Percentiles rank a stretch among this genome's conserved stretches.
These are phyloP conservation scores for Danaus chrysippus DNA, from an alignment of 2,888 invertebrate genomes.

Conservation along the genomic window DNA sequence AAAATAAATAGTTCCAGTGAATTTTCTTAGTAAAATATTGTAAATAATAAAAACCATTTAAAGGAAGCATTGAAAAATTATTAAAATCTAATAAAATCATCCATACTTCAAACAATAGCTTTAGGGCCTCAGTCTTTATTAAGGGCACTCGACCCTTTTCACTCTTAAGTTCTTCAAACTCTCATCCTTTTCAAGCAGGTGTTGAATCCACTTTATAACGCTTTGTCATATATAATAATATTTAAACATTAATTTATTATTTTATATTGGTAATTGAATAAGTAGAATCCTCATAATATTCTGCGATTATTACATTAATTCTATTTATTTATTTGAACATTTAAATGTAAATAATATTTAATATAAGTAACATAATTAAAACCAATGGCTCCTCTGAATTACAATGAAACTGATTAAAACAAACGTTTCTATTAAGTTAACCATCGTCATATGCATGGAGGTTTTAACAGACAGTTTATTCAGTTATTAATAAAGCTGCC, in stretches of 20 bases:
- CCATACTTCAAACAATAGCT: constrained; percentile 2
- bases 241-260: neutral
- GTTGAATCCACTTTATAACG: constrained; percentile 9
- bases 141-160: constrained; percentile 26
- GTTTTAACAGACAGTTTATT: neutral
- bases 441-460: no score
- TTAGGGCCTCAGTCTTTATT: neutral
- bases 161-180: constrained; percentile 15
- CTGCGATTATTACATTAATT: no score
- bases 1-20: no score
- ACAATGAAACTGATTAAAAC: no score
- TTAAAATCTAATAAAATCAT: constrained; percentile 1
- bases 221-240: neutral
- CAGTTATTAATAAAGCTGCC: neutral
- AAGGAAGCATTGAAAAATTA: neutral
- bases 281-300: no score
- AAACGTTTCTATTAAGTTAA: no score
- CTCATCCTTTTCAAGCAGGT: constrained; percentile 15
- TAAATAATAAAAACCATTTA: neutral
- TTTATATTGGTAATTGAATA: no score
- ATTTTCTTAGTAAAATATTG: neutral
- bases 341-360: neutral
- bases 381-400: no score
- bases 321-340: neutral
- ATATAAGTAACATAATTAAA: no score